Conservation (phyloP, 2,888 invertebrate species). For the Cyaniris semiargus region DNA sequence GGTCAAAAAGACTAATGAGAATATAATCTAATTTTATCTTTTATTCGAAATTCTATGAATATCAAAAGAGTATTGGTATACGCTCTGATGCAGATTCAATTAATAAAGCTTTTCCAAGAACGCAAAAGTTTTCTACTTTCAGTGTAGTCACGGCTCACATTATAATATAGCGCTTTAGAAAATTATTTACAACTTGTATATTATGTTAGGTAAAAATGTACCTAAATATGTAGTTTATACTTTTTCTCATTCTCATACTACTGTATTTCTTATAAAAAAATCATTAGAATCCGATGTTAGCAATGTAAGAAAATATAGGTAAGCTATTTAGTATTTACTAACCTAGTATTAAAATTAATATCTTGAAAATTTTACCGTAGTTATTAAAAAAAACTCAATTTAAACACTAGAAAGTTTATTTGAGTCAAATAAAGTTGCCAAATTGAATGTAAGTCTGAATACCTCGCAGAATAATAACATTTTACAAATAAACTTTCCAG, state of each 20-base stretch:
- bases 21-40: background rate
- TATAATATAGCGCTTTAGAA: no score
- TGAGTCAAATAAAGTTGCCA: background rate
- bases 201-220: no score
- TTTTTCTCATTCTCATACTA: no score
- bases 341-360: no score
- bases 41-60: background rate
- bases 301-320: no score
- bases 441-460: background rate
- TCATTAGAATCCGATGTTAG: no score
- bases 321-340: no score
- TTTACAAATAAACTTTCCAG: background rate
- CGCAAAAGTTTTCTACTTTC: background rate
- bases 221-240: no score
- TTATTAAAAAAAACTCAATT: background rate
- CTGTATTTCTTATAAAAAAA: no score
- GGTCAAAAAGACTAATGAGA: background rate
- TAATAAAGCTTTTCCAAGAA: background rate
- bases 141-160: background rate
- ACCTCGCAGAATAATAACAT: constrained; percentile 10
- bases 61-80: background rate
- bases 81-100: background rate
- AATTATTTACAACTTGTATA: background rate
- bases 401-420: background rate
- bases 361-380: background rate